Evolutionary conservation across 1,140 invertebrate genomes (phyloP), one percentile per base, ranked within the genome.

Genomic region (Drosophila sulfurigaster): DNA sequence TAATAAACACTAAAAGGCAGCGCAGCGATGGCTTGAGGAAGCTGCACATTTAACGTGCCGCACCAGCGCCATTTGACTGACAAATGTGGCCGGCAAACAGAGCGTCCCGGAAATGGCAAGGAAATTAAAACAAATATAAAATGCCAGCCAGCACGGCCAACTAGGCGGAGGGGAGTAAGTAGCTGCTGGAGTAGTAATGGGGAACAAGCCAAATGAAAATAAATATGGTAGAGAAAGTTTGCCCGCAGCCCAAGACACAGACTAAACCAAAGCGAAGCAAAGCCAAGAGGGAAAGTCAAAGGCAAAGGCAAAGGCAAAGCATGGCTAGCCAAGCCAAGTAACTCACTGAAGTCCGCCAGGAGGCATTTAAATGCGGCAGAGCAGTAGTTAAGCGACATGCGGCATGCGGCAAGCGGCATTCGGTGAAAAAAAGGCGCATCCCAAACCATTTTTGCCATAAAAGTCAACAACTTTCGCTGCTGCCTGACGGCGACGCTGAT

Each of bases 81-180:
- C 83, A 89, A 89, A 89, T 85, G 85, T 79, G 78, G 83, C 74
- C 57, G 65, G 69, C 56, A 52, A 57, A 56, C 46, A 65, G 7
- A 35, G 59, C 54, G 60, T 64, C 46, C 73, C 69, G 81, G 85
- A 88, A 87, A 89, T 87, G 78, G 81, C 83, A 83, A 89, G 83
- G 83, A 87, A 87, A 87, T 87, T 87, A 87, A 87, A 87, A 87
- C 83, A 87, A 87, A 87, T 89, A 87, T 87, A 83, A 83, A 87
- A 88, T 73, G 80, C 64, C 49, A 68, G 77, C 30, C 30, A 32
- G 30, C 30, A 8, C 77, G 5, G 28, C n/a, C 51, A 88, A 74
- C 82, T 72, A 82, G 72, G 66, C 51, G 20, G 20, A 25, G 20
- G 20, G 20, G 20, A 25, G 20, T 25, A 25, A 25, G 20, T 25